Percentiles rank a stretch among this genome's conserved stretches.
phyloP scores from a whole-genome alignment of 1,140 invertebrate species.

The Ips nitidus region DNA sequence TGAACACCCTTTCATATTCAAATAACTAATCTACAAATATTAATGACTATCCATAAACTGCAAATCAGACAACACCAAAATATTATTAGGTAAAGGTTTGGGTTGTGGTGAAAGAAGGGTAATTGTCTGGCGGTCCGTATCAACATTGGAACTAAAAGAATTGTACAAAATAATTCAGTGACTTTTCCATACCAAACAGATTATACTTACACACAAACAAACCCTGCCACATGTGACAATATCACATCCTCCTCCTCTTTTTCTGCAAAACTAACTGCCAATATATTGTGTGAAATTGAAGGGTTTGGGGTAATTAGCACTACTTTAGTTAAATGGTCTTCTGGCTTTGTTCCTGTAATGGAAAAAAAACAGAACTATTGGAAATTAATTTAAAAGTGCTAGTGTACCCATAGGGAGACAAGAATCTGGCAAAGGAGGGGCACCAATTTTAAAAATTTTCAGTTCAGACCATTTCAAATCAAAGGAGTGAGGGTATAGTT shows the following conservation, averaged over 20 bases:
- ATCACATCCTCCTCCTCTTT: slow-evolving; percentile 79
- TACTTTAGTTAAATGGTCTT: slow-evolving; percentile 90
- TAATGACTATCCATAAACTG: slow-evolving; percentile 86
- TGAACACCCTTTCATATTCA: no score
- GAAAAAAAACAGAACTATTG: not conserved
- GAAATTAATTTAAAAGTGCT: not conserved
- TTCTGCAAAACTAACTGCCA: slow-evolving; percentile 84
- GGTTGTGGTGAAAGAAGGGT: slow-evolving; percentile 92
- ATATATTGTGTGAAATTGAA: slow-evolving; percentile 81
- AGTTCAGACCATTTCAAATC: slow-evolving; percentile 87
- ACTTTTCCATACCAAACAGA: not conserved
- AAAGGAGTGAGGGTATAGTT: slow-evolving; percentile 90
- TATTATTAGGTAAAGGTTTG: slow-evolving; percentile 79
- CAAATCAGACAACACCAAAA: slow-evolving; percentile 77
- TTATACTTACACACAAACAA: slow-evolving; percentile 87
- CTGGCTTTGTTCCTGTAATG: slow-evolving; percentile 71
- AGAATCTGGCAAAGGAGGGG: slow-evolving; percentile 87
- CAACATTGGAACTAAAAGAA: slow-evolving; percentile 78
- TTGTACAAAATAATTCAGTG: slow-evolving; percentile 5
- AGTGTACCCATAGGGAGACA: slow-evolving; percentile 84
- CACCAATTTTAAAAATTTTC: slow-evolving; percentile 93
- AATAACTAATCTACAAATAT: not conserved
- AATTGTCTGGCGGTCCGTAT: slow-evolving; percentile 81
- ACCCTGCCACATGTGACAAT: slow-evolving; percentile 86
- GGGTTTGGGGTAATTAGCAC: slow-evolving; percentile 76